Conservation (phyloP, 1,140 invertebrate species). For the Cherax destructor region DNA sequence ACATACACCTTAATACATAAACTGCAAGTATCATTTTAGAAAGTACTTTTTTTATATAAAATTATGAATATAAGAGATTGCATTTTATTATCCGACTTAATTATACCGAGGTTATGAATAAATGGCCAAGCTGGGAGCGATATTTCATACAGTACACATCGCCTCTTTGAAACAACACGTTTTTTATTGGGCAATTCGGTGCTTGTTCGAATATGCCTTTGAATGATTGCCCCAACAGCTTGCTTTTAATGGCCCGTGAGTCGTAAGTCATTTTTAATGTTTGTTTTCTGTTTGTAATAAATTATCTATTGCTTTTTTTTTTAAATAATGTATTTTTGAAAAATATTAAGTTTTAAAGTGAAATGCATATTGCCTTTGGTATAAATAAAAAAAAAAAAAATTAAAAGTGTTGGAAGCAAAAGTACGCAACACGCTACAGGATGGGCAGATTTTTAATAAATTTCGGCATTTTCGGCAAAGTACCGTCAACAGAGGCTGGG, state of each 20-base stretch:
- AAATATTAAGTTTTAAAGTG: neutral
- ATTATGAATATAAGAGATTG: no score
- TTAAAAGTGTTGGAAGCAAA: no score
- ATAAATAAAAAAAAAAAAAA: no score
- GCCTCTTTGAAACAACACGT: neutral
- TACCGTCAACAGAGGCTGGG: no score
- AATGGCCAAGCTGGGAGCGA: neutral
- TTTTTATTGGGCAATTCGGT: slow-evolving; percentile 55
- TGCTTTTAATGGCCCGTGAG: slow-evolving; percentile 34
- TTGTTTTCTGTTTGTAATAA: slow-evolving; percentile 31
- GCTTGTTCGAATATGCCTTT: slow-evolving; percentile 41
- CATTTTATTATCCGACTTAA: neutral
- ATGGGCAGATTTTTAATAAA: no score
- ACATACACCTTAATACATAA: neutral
- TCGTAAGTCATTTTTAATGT: slow-evolving; percentile 60
- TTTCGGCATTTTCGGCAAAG: no score
- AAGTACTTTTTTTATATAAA: no score
- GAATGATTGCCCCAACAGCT: slow-evolving; percentile 54
- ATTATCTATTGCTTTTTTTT: slow-evolving; percentile 41
- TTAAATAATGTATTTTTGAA: neutral
- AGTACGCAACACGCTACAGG: no score
- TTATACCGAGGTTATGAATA: neutral
- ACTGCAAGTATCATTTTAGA: no score
- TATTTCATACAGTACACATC: neutral
- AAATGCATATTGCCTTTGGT: no score